These are phyloP conservation scores for Bombycilla garrulus DNA, from an alignment of 2,113 vertebrate species.

Conservation along the genomic window DNA sequence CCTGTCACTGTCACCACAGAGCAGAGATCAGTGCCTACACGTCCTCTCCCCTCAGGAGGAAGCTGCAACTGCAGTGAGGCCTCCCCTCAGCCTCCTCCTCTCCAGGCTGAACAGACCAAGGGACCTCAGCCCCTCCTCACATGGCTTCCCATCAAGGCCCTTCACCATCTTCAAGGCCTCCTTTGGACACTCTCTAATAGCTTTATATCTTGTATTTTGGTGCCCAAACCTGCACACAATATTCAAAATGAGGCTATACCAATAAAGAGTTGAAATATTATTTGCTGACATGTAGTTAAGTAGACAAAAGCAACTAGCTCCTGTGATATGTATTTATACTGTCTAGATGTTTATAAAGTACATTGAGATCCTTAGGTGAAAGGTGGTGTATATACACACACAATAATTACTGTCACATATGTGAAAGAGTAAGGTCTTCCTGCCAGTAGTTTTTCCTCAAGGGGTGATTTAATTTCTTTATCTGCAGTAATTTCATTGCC, in stretches of 20 bases:
- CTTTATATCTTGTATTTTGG: not conserved
- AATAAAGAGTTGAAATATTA: not conserved
- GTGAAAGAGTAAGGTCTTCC: not conserved
- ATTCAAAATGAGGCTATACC: fast-evolving
- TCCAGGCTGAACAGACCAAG: not conserved
- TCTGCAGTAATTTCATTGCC: not conserved
- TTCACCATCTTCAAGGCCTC: not conserved
- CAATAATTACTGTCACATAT: not conserved
- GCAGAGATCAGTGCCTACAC: not conserved
- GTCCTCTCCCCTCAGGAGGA: not conserved
- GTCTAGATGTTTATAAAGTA: not conserved
- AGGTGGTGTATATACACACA: not conserved
- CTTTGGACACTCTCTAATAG: not conserved
- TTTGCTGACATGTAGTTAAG: not conserved
- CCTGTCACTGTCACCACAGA: not conserved
- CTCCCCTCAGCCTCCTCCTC: not conserved
- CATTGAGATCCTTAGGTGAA: not conserved
- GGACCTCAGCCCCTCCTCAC: fast-evolving
- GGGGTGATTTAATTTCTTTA: not conserved
- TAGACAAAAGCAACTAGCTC: not conserved
- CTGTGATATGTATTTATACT: not conserved
- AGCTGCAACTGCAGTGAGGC: fast-evolving
- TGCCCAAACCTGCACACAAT: not conserved
- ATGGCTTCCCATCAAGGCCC: fast-evolving
- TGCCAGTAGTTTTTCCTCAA: not conserved